A percentile compares a stretch with the other conserved stretches of the same genome.
These are phyloP conservation scores for Agrochola macilenta DNA, from an alignment of 2,888 invertebrate genomes.

Conservation along the genomic window DNA sequence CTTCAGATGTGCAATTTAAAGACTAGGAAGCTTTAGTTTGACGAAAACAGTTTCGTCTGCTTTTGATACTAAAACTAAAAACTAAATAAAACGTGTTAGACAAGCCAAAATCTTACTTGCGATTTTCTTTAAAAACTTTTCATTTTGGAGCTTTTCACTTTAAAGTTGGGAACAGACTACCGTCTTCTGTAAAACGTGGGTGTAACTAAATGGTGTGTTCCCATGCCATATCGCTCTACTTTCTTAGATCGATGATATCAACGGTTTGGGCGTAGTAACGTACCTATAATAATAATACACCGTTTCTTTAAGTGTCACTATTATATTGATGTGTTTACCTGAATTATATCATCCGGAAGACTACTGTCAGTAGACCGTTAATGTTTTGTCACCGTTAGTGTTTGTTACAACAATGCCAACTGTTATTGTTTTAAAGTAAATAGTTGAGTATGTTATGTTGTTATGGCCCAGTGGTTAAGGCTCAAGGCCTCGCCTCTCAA, in stretches of 20 bases:
- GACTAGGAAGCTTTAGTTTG: neutral
- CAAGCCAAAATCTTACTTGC: neutral
- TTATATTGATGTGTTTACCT: slow-evolving; percentile 15
- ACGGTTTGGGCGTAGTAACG: slow-evolving; percentile 18
- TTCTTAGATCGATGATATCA: slow-evolving; percentile 24
- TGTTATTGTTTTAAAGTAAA: neutral
- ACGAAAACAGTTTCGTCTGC: neutral
- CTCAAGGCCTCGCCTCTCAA: too few species aligned
- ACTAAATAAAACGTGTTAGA: neutral
- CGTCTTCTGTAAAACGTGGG: neutral
- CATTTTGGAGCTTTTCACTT: neutral
- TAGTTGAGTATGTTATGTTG: too few species aligned
- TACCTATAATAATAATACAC: neutral
- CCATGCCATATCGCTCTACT: neutral
- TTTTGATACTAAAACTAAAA: neutral
- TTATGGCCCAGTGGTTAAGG: too few species aligned
- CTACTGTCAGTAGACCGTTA: slow-evolving; percentile 1
- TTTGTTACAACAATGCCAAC: neutral
- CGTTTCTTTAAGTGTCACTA: slow-evolving; percentile 26
- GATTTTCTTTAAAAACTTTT: neutral
- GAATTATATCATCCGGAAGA: neutral
- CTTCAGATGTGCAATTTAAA: too few species aligned
- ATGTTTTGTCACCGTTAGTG: neutral
- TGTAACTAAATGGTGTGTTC: neutral
- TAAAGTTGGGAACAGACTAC: neutral